phyloP scores from a whole-genome alignment of 2,113 vertebrate species.

The Epinephelus cyanopodus region DNA sequence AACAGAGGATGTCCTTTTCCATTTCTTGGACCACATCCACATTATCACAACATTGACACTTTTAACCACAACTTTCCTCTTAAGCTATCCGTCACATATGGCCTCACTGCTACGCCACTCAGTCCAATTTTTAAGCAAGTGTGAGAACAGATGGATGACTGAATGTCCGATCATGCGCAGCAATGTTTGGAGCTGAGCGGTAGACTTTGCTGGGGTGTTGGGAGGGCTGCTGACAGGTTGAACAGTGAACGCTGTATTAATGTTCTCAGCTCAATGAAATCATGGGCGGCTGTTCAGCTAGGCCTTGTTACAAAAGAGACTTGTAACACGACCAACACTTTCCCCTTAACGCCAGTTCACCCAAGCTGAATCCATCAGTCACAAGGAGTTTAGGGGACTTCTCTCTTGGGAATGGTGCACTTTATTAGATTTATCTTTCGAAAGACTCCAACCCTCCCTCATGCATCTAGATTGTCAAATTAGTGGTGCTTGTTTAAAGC shows the following conservation, averaged over 20 bases:
- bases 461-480: not conserved
- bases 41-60: constrained; percentile 34
- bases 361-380: constrained; percentile 27
- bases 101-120: not conserved
- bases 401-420: not conserved
- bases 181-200: constrained; percentile 1
- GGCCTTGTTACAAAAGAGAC: constrained; percentile 23
- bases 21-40: constrained; percentile 7
- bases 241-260: constrained; percentile 48
- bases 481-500: constrained; percentile 13
- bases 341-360: constrained; percentile 15
- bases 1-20: constrained; percentile 62
- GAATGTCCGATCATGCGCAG: not conserved
- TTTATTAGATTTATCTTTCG: constrained; percentile 9
- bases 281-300: constrained; percentile 42
- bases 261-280: constrained; percentile 47
- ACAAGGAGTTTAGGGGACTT: not conserved
- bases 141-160: constrained; percentile 27
- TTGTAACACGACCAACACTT: constrained; percentile 27
- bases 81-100: not conserved
- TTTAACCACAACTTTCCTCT: constrained; percentile 30
- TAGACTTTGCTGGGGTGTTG: constrained; percentile 15
- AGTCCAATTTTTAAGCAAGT: constrained; percentile 24
- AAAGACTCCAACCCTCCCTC: not conserved
- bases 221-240: constrained; percentile 38